These are phyloP conservation scores for Eurois occulta DNA, from an alignment of 2,888 invertebrate genomes.

Conservation along the genomic window DNA sequence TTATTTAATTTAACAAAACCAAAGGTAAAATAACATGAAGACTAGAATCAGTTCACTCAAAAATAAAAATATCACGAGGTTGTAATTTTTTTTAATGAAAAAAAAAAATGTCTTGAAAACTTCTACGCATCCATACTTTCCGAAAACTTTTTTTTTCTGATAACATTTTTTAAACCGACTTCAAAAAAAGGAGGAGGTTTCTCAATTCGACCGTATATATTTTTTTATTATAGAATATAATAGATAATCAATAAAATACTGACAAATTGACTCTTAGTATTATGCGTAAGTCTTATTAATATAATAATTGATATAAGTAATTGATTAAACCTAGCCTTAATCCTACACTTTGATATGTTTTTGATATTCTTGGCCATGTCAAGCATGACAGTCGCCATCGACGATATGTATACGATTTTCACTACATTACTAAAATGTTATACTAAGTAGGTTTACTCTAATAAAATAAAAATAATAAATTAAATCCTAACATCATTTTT, in stretches of 20 bases:
- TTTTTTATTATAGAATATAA: too few relatives aligned
- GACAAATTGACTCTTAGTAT: slow-evolving; percentile 46
- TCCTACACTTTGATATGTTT: slow-evolving; percentile 86
- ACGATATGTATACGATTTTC: slow-evolving; percentile 83
- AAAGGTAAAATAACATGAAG: neutral
- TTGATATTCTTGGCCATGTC: slow-evolving; percentile 88
- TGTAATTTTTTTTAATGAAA: neutral
- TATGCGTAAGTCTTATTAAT: slow-evolving; percentile 21
- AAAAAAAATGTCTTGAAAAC: neutral
- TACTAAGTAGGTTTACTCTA: neutral
- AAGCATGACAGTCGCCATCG: slow-evolving; percentile 77
- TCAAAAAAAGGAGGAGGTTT: too few relatives aligned
- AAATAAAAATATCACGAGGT: neutral
- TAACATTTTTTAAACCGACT: too few relatives aligned
- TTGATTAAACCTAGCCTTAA: slow-evolving; percentile 48
- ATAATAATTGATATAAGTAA: slow-evolving; percentile 45
- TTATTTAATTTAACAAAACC: neutral
- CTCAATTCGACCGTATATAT: too few relatives aligned
- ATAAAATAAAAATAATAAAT: too few relatives aligned
- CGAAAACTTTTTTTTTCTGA: neutral
- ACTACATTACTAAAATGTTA: slow-evolving; percentile 43
- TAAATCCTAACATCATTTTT: too few relatives aligned
- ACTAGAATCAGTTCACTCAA: neutral
- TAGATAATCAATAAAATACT: slow-evolving; percentile 50
- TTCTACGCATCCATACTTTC: neutral